A percentile compares a stretch with the other conserved stretches of the same genome.
phyloP scores from a whole-genome alignment of 2,797 vertebrate species.

The Peromyscus eremicus region DNA sequence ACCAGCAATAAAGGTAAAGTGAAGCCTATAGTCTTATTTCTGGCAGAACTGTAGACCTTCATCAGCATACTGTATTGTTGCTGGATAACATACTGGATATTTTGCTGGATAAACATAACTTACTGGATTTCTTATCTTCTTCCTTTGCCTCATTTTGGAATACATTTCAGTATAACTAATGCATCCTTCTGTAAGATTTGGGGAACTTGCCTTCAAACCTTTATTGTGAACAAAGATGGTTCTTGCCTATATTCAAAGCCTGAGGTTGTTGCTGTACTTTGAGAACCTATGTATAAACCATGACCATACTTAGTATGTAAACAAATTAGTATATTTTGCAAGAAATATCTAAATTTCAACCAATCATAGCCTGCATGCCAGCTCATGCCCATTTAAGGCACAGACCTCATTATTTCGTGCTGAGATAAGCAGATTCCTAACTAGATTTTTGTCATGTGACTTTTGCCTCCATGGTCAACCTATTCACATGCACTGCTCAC shows the following conservation, averaged over 20 bases:
- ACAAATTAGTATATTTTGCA: background rate
- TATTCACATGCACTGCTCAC: background rate
- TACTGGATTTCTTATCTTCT: conserved; percentile 26
- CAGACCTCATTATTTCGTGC: background rate
- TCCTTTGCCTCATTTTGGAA: background rate
- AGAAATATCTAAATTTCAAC: background rate
- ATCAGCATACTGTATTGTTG: background rate
- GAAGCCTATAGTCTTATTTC: background rate
- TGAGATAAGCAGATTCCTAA: background rate
- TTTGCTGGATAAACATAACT: background rate
- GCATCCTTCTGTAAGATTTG: background rate
- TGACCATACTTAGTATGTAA: background rate
- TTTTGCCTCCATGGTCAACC: background rate
- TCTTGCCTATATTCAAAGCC: background rate
- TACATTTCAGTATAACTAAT: background rate
- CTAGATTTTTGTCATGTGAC: background rate
- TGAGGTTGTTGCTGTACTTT: background rate
- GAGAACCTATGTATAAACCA: background rate
- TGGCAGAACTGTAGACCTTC: background rate
- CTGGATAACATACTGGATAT: no score
- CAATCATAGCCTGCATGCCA: background rate
- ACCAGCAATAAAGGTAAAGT: background rate
- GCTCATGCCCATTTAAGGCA: background rate
- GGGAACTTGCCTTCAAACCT: background rate
- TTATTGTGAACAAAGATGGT: conserved; percentile 5